phyloP scores from a whole-genome alignment of 35 echinoderm and acorn worm genomes.

The Ophioderma brevispina region DNA sequence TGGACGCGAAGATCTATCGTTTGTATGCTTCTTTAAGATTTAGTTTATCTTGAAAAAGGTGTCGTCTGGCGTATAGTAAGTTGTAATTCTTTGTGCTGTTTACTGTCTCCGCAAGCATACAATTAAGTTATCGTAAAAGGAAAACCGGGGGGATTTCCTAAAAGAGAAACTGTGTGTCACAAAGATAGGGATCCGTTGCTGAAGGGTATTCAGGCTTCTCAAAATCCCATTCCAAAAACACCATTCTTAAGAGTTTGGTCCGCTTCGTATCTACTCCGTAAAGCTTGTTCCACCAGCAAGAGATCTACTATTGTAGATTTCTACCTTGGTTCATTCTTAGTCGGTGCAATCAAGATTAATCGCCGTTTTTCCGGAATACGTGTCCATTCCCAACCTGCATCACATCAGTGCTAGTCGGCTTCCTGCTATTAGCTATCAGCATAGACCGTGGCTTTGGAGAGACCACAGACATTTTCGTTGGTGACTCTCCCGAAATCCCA shows the following conservation, averaged over 20 bases:
- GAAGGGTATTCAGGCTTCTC: neutral
- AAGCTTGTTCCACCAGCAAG: neutral
- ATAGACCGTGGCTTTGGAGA: neutral
- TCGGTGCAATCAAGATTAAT: neutral
- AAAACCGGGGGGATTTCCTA: neutral
- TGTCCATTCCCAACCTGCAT: neutral
- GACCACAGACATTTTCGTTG: neutral
- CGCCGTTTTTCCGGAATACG: neutral
- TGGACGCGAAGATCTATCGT: neutral
- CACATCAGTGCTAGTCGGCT: neutral
- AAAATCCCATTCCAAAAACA: neutral
- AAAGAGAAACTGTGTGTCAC: neutral
- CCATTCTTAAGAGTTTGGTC: neutral
- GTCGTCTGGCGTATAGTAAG: neutral
- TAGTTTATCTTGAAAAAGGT: neutral
- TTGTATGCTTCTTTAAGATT: neutral
- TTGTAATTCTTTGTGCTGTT: neutral
- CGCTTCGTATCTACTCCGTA: neutral
- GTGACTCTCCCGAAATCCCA: neutral
- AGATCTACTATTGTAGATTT: neutral
- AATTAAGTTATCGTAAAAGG: neutral
- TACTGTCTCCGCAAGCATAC: neutral
- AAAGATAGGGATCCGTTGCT: neutral
- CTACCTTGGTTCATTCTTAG: neutral
- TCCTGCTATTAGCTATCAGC: neutral